Percentiles rank a stretch among this genome's conserved stretches.
Conservation (phyloP, 2,113 vertebrate species). For the Embiotoca jacksoni region DNA sequence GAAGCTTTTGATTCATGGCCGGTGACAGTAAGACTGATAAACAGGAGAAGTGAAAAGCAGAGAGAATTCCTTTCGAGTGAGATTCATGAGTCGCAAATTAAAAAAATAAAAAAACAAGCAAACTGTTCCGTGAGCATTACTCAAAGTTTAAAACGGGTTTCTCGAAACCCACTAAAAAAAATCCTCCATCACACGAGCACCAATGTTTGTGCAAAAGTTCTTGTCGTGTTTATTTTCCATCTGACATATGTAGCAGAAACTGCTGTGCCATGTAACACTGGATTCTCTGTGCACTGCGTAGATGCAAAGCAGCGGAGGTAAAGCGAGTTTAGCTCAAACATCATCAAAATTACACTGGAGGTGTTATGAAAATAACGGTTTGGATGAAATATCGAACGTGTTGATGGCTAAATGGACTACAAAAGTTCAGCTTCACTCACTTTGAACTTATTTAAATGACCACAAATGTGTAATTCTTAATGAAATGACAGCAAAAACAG, state of each 20-base stretch:
- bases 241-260: constrained; percentile 7
- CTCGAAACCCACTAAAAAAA: constrained; percentile 1
- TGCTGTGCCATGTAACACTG: constrained; percentile 12
- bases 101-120: constrained; percentile 9
- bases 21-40: constrained; percentile 43
- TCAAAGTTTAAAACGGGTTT: constrained; percentile 33
- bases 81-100: constrained; percentile 38
- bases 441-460: constrained; percentile 10
- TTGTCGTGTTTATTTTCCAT: constrained; percentile 52
- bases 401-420: constrained; percentile 37
- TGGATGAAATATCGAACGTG: constrained; percentile 38
- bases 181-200: constrained; percentile 4
- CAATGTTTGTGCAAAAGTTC: constrained; percentile 35
- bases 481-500: not conserved
- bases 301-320: constrained; percentile 5
- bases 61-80: constrained; percentile 3
- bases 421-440: constrained; percentile 26
- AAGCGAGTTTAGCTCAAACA: constrained; percentile 16
- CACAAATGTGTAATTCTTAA: constrained; percentile 5
- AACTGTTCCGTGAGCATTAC: constrained; percentile 21
- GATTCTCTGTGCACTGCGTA: constrained; percentile 2
- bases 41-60: constrained; percentile 41
- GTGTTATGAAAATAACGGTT: constrained; percentile 38
- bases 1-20: constrained; percentile 63
- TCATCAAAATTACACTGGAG: constrained; percentile 11